Evolutionary conservation across 2,888 invertebrate genomes (phyloP), one percentile per base, ranked within the genome.

Genomic region (Falcaria lacertinaria): DNA sequence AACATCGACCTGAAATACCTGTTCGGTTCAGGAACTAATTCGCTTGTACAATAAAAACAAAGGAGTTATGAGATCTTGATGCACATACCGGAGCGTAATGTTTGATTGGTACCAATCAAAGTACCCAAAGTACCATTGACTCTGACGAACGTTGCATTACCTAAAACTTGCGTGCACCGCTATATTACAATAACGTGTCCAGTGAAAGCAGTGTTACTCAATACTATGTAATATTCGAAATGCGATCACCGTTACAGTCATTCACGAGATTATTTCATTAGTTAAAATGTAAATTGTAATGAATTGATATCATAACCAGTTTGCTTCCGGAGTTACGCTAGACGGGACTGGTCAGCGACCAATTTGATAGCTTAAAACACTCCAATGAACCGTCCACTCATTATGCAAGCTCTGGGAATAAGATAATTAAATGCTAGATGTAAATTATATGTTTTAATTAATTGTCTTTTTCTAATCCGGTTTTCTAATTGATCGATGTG

Each of bases 291-390:
- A 80, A 78, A 81, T 69, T 74, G 73, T 72, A 84, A 85, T 87
- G 77, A 84, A 80, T 78, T 74, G 72, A 76, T 74, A 77, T 76
- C 74, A 55, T 72, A 86, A 87, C 88, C 80, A 70, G 88, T 85
- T 78, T 59, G 80, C 88, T 88, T 88, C 88, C 88, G 85, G 81
- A 78, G 74, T 88, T 88, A 88, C 87, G 74, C 81, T 50, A n/a
- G n/a, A n/a, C n/a, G n/a, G 57, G 79, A 82, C 83, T 76, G 65
- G 80, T 81, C 61, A 47, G 54, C 57, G 64, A 67, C 53, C 64
- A 56, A 74, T 76, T 76, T 74, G 72, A 69, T 75, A 74, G 50
- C 66, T 57, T 49, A 64, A 66, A 56, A 44, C 54, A 61, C 58
- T 66, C 57, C 54, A 54, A 56, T 52, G 58, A 52, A 50, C 58